phyloP scores from a whole-genome alignment of 2,113 vertebrate species.

The Lasiurus cinereus region DNA sequence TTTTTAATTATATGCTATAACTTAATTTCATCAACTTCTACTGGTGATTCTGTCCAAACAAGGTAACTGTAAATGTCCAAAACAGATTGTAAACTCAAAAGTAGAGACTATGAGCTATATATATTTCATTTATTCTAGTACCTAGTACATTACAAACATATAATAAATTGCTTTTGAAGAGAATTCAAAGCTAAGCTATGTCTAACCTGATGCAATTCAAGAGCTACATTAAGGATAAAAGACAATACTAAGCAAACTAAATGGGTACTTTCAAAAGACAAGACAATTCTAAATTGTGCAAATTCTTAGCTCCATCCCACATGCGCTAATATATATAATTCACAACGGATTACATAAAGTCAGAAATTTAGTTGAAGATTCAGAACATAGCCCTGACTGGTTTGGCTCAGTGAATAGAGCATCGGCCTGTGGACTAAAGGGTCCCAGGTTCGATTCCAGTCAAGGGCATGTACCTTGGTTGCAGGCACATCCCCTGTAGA shows the following conservation, averaged over 20 bases:
- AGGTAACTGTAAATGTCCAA: neutral
- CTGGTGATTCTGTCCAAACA: constrained; percentile 14
- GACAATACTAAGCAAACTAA: neutral
- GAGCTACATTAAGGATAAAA: neutral
- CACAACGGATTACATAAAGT: neutral
- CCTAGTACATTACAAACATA: neutral
- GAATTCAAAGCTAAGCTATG: constrained; percentile 27
- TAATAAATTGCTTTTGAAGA: constrained; percentile 33
- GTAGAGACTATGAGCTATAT: neutral
- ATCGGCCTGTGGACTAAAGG: too few species aligned
- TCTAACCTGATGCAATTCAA: neutral
- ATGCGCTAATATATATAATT: neutral
- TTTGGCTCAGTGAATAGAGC: too few species aligned
- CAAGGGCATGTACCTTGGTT: too few species aligned
- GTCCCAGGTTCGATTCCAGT: too few species aligned
- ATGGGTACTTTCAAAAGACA: constrained; percentile 19
- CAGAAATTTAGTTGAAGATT: constrained; percentile 29
- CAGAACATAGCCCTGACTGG: neutral
- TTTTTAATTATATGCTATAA: constrained; percentile 12
- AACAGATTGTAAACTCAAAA: constrained; percentile 25
- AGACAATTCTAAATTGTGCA: neutral
- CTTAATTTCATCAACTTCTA: constrained; percentile 12
- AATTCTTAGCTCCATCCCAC: neutral
- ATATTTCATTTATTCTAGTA: constrained; percentile 5
- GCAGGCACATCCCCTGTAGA: too few species aligned